Base-by-base conservation (phyloP, 1,140 invertebrate species). In the Prorops nasuta region DNA sequence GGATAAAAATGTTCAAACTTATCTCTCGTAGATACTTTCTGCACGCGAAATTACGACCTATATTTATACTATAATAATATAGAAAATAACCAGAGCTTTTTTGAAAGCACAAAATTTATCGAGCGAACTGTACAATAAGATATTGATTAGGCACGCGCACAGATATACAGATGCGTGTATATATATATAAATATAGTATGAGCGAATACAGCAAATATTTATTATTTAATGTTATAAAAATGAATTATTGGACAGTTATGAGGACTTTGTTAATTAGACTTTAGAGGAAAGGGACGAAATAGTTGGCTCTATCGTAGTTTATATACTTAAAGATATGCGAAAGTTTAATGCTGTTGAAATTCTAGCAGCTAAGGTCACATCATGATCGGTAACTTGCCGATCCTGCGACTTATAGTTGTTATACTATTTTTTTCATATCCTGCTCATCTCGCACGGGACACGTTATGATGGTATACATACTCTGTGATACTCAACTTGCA, bases 271-370 rank as follows among this genome's bases (percentile, higher is more conserved):
- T 71, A 68, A 71, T 56, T 69, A 72, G 67, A 54, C 67, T 55
- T 56, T 71, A 69, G 64, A 57, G 51, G 53, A 55, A 51, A 51
- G 42, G 63, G 54, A 69, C 66, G 67, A 74, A 63, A 67, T 69
- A 72, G 69, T 61, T 73, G 71, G 69, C 70, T 72, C 71, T 72
- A 74, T 72, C 61, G 65, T 74, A 75, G 66, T 66, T 70, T 62
- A 61, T 64, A 65, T 64, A 64, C 45, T 67, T 54, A 60, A 56
- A 56, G 10, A 54, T 47, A 45, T 49, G 58, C 60, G 60, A 66
- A 66, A 64, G 54, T 69, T 72, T 55, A 65, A 65, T 31, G 54
- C 59, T 50, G 53, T 63, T 60, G 51, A 61, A 56, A 60, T 50
- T 59, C 21, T 51, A 59, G 38, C 31, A 36, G 44, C 19, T 60